Evolutionary conservation across 2,888 invertebrate species (phyloP).

Genomic region (Tanytarsus gracilentus): DNA sequence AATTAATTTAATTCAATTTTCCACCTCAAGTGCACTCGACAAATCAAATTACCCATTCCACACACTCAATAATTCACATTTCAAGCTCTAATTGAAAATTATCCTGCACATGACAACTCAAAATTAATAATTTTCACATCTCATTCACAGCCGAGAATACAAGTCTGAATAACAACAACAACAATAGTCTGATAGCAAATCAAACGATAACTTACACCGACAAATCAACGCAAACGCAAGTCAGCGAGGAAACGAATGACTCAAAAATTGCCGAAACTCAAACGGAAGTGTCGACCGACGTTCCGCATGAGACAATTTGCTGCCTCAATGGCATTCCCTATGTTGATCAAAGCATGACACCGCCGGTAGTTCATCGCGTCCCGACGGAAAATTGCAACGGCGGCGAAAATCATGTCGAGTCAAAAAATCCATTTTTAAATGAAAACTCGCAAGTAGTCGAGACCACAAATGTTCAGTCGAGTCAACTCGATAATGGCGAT

Average conservation of each 20-base stretch:
- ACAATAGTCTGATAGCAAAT: not conserved
- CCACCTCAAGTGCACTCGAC: too few relatives aligned
- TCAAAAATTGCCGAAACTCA: not conserved
- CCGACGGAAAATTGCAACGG: not conserved
- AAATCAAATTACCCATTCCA: too few relatives aligned
- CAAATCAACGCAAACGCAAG: slow-evolving; percentile 5
- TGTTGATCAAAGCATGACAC: slow-evolving; percentile 7
- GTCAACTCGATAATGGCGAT: not conserved
- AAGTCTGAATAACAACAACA: slow-evolving; percentile 21
- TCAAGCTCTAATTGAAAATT: not conserved
- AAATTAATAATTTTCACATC: not conserved
- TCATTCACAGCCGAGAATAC: slow-evolving; percentile 1
- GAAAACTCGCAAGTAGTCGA: too few relatives aligned
- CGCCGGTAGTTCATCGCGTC: not conserved
- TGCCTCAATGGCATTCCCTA: slow-evolving; percentile 13
- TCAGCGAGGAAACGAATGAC: not conserved
- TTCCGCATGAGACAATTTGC: slow-evolving; percentile 11
- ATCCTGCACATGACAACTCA: not conserved
- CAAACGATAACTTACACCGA: slow-evolving; percentile 7
- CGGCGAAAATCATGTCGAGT: not conserved
- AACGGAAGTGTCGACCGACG: not conserved
- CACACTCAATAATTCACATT: not conserved
- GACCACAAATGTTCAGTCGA: not conserved
- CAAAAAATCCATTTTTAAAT: not conserved
- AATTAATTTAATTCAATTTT: too few relatives aligned